Conservation (phyloP, 2,797 vertebrate species). For the Pseudochaenichthys georgianus region DNA sequence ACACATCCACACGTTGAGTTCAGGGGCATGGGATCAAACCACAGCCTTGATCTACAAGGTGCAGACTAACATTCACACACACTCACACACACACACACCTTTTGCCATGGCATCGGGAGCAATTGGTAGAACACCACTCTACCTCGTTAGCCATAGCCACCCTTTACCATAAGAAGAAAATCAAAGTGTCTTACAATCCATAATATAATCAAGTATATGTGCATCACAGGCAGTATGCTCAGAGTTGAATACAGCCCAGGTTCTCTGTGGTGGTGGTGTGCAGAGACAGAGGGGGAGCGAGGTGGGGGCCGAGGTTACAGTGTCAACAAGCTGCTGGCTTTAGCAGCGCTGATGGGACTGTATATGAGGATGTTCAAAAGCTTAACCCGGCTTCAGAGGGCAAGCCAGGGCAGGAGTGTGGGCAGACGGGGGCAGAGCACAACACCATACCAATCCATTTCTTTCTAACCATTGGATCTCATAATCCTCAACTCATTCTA, state of each 20-base stretch:
- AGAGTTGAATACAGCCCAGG: neutral
- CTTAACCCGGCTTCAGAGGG: constrained; percentile 1
- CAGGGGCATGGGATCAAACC: too few species aligned
- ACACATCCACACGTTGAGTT: too few species aligned
- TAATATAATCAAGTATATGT: neutral
- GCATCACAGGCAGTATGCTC: neutral
- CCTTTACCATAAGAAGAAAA: too few species aligned
- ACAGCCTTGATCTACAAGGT: too few species aligned
- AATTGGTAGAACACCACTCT: too few species aligned
- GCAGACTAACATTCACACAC: too few species aligned
- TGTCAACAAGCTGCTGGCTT: neutral
- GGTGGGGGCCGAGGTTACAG: neutral
- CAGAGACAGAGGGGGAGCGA: neutral
- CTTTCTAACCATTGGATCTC: neutral
- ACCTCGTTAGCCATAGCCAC: too few species aligned
- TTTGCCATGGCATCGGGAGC: too few species aligned
- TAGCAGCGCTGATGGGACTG: neutral
- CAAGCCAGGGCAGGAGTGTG: neutral
- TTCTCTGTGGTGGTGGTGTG: neutral
- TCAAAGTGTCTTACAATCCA: neutral
- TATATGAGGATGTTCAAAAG: constrained; percentile 12
- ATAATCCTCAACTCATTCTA: neutral
- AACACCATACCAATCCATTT: neutral
- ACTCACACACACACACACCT: too few species aligned
- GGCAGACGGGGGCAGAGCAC: constrained; percentile 1